Base-by-base conservation (phyloP, 2,113 vertebrate species). In the Petromus typicus region DNA sequence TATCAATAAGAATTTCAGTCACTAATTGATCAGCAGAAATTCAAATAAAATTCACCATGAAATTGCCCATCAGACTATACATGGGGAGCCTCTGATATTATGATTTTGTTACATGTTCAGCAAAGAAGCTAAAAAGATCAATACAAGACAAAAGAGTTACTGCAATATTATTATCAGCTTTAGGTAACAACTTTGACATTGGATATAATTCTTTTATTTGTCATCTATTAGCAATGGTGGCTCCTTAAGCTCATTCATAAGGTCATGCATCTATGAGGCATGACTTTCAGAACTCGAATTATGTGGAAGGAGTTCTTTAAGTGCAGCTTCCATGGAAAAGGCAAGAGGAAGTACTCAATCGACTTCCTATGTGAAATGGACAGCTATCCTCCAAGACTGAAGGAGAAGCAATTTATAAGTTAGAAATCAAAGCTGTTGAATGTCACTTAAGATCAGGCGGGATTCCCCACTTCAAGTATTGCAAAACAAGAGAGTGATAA, bases 1-100 rank as follows among this genome's bases (percentile, higher is more conserved):
- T 25, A 84, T 67, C 69, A 84, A 57, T 43, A 54, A 37, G n/a
- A 93, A 84, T 91, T 76, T 73, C n/a, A 87, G 37, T 84, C 91
- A 37, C 43, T 18, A 7, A 76, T 7, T 85, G 40, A 87, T 37
- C 12, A 51, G 30, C 61, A 85, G 79, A 82, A 93, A 22, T 32
- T 45, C 84, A 40, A 85, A 56, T 32, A 34, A 81, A 96, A 86
- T 17, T 61, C 48, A 66, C 30, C 64, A 51, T 51, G n/a, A 86
- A 95, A 93, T 2, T 56, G 3, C 17, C 34, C 69, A 37, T 89
- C 48, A 76, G 18, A 54, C 34, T 79, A 37, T 23, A n/a, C n/a
- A 34, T 51, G 13, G 7, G 43, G 51, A 86, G 30, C 51, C 20
- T 30, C 10, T 75, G 23, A 51, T 45, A 79, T 32, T 30, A 67